Base-by-base conservation (phyloP, 1,140 invertebrate genomes). In the Bacillus rossius region DNA sequence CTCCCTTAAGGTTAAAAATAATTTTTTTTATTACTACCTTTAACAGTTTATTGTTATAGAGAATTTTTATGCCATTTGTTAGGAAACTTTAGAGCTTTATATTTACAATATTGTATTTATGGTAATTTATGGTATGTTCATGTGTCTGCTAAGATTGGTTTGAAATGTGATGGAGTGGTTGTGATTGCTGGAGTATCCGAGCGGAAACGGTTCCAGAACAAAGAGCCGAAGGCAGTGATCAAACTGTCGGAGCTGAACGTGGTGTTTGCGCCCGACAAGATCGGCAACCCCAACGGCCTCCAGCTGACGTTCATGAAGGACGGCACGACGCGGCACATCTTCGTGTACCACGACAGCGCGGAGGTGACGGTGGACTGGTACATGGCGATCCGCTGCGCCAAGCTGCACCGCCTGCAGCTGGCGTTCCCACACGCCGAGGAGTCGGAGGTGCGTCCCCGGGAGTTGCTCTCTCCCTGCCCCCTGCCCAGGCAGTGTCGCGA, bases 361-460 rank as follows among this genome's bases (percentile, higher is more conserved):
- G 88, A 92, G 77, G 84, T 87, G 48, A 90, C 93, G 57, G 88
- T 87, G 17, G 87, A 90, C 70, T 95, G 92, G 92, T 96, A 92
- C 70, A 85, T 87, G 73, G 88, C 89, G 17, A 92, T 96, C 58
- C 76, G 92, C 61, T 89, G 88, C 68, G 89, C 89, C 0, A 94
- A 94, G 71, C 72, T 94, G 4, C 85, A 92, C 65, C 74, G 88
- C 13, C 73, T 93, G 4, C 86, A 89, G 75, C 84, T 94, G 8
- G 91, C 91, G 17, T 92, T 88, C 76, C 92, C 92, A 13, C 84
- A 85, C 43, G 84, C 84, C 3, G 81, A 80, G 56, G 86, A 91
- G 65, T 78, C 79, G n/a, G 90, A 94, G 69, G 80, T 80, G 69
- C 16, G 51, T 14, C 2, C 45, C 1, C 23, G 1, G 23, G n/a